Evolutionary conservation across 2,113 vertebrate species (phyloP).

Genomic region (Elephas maximus): DNA sequence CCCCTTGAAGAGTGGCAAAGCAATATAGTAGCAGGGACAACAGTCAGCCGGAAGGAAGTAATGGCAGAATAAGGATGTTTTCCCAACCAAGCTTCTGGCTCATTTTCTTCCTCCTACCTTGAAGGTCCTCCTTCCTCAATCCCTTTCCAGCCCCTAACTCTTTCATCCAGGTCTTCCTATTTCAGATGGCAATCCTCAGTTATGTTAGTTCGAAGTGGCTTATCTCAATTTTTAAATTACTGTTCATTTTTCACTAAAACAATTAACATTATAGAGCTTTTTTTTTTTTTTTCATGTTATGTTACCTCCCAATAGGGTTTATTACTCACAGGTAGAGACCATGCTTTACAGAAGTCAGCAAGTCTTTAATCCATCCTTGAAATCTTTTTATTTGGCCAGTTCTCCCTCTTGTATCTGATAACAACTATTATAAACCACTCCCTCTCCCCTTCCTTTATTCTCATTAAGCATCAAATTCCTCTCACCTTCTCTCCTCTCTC

Average conservation of each 20-base stretch:
- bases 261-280: conserved; percentile 8
- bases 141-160: not conserved
- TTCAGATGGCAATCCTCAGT: not conserved
- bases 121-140: not conserved
- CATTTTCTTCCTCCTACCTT: not conserved
- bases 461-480: not conserved
- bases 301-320: not conserved
- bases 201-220: not conserved
- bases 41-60: not conserved
- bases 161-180: not conserved
- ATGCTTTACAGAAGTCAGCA: not conserved
- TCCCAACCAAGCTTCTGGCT: not conserved
- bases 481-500: not conserved
- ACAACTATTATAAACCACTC: not conserved
- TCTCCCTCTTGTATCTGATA: not conserved
- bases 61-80: not conserved
- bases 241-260: conserved; percentile 17
- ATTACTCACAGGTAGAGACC: not conserved
- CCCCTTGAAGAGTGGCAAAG: not conserved
- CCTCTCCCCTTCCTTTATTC: not conserved
- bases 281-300: not conserved
- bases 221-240: not conserved
- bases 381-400: not conserved
- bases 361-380: not conserved
- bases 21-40: not conserved